Evolutionary conservation across 2,888 invertebrate genomes (phyloP).

Genomic region (Lasioglossum figueresi): DNA sequence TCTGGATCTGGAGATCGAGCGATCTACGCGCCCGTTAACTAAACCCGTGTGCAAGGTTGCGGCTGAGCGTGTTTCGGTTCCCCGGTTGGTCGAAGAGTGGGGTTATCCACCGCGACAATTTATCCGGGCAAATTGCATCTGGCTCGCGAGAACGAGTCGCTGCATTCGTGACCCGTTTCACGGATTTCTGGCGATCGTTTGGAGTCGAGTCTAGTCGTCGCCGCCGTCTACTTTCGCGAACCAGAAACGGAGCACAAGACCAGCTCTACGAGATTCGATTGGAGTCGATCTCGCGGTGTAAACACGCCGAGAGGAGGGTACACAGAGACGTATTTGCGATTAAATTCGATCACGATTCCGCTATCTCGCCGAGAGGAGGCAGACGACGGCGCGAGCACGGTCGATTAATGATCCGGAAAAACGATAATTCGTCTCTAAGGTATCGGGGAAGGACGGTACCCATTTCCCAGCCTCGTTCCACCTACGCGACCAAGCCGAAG

Average conservation of each 20-base stretch:
- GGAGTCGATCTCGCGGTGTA: constrained; percentile 69
- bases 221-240: background rate
- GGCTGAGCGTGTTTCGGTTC: constrained; percentile 34
- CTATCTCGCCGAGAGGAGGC: constrained; percentile 47
- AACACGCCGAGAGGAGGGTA: constrained; percentile 70
- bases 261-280: constrained; percentile 30
- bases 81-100: constrained; percentile 20
- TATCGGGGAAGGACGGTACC: constrained; percentile 34
- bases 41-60: background rate
- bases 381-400: constrained; percentile 24
- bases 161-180: constrained; percentile 57
- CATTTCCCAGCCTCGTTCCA: constrained; percentile 6
- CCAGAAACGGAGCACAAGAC: background rate
- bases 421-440: constrained; percentile 66
- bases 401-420: constrained; percentile 71
- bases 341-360: constrained; percentile 78
- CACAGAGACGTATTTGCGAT: constrained; percentile 74
- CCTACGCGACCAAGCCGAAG: background rate
- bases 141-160: constrained; percentile 28
- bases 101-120: constrained; percentile 60
- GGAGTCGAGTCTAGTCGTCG: constrained; percentile 34
- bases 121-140: constrained; percentile 58
- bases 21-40: background rate
- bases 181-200: constrained; percentile 35
- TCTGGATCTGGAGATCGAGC: background rate